phyloP scores from a whole-genome alignment of 2,113 vertebrate genomes.

The Chloropsis hardwickii region DNA sequence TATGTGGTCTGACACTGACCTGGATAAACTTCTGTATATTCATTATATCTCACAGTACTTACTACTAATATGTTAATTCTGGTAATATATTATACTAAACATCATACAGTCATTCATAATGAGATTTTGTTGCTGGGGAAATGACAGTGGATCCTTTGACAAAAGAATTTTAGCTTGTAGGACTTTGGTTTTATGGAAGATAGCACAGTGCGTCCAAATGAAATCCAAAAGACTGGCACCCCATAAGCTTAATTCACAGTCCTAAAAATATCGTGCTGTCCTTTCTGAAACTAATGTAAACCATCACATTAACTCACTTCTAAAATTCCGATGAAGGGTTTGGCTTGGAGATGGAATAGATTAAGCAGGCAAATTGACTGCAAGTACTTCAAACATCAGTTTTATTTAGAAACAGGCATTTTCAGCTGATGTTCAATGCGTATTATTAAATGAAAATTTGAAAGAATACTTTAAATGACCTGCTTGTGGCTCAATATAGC shows the following conservation, averaged over 20 bases:
- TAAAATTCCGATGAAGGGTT: background rate
- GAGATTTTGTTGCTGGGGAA: background rate
- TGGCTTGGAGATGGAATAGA: background rate
- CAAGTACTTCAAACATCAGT: background rate
- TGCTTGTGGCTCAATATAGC: background rate
- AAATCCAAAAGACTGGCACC: conserved; percentile 4
- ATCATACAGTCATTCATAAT: background rate
- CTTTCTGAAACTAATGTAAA: conserved; percentile 40
- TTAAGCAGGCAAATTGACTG: background rate
- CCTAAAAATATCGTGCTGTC: conserved; percentile 16
- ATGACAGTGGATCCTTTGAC: background rate
- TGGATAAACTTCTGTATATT: background rate
- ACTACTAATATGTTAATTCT: background rate
- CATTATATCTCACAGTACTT: background rate
- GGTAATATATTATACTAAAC: background rate
- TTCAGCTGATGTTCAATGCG: background rate
- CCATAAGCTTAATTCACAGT: background rate
- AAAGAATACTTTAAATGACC: background rate
- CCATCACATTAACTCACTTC: background rate
- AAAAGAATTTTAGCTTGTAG: background rate
- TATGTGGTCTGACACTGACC: background rate
- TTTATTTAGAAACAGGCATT: background rate
- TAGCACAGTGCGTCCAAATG: background rate
- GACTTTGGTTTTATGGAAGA: background rate
- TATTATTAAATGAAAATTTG: background rate